Evolutionary conservation across 1,140 invertebrate genomes (phyloP).

Genomic region (Drosophila auraria): DNA sequence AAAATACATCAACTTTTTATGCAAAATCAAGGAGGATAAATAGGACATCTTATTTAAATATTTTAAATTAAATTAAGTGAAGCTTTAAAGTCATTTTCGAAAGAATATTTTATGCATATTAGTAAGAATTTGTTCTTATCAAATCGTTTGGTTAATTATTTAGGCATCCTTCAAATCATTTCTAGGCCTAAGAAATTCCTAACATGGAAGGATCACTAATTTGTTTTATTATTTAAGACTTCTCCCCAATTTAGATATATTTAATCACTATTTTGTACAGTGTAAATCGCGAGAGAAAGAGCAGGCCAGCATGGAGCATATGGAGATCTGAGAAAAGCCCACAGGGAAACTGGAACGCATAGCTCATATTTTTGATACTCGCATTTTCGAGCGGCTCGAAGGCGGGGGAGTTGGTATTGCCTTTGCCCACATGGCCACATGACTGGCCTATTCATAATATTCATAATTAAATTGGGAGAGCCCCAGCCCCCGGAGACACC

Average conservation of each 20-base stretch:
- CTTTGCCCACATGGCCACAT: conserved; percentile 31
- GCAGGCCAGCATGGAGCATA: conserved; percentile 11
- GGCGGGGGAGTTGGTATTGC: conserved; percentile 17
- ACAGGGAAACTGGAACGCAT: conserved; percentile 55
- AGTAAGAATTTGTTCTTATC: no score
- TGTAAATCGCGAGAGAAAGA: conserved; percentile 20
- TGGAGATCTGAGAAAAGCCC: conserved; percentile 46
- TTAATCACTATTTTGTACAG: background rate
- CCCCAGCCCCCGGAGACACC: conserved; percentile 34
- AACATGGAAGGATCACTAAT: no score
- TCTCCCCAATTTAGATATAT: background rate
- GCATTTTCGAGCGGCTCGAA: conserved; percentile 17
- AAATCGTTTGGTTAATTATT: no score
- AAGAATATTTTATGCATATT: no score
- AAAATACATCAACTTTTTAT: no score
- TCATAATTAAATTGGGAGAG: conserved; percentile 41
- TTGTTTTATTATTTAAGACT: no score
- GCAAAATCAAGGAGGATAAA: no score
- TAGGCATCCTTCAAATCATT: no score
- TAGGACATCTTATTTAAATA: no score
- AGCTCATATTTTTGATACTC: conserved; percentile 46
- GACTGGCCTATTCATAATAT: conserved; percentile 58
- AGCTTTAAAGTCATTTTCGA: no score
- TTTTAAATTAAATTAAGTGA: no score
- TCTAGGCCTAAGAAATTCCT: no score